Evolutionary conservation across 2,797 vertebrate genomes (phyloP).

Genomic region (Lycodopsis pacificus): DNA sequence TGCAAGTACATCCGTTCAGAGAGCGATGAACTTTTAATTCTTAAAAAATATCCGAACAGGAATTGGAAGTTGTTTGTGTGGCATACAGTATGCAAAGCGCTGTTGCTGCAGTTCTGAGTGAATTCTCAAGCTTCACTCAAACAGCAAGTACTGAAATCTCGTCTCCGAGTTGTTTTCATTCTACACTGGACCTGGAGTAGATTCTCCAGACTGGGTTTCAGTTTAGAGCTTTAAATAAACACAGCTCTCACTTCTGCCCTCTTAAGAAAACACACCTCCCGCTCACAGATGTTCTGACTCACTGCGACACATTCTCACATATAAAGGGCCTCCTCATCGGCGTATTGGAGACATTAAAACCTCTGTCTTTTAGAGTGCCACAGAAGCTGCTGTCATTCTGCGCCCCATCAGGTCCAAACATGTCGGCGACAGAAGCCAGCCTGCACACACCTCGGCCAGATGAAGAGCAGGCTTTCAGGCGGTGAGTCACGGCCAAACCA

Average conservation of each 20-base stretch:
- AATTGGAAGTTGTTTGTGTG: too few relatives aligned
- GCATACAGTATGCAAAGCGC: background rate
- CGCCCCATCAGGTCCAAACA: slow-evolving; percentile 40
- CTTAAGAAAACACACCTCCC: background rate
- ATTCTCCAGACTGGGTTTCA: background rate
- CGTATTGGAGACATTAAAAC: background rate
- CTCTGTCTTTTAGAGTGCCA: background rate
- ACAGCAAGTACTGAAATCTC: too few relatives aligned
- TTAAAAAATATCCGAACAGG: too few relatives aligned
- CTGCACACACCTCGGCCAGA: slow-evolving; percentile 53
- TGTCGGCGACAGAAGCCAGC: background rate
- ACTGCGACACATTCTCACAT: background rate
- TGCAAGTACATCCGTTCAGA: too few relatives aligned
- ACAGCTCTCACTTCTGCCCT: background rate
- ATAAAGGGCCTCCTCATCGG: background rate
- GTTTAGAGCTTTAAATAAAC: background rate
- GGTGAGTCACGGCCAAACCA: slow-evolving; percentile 34
- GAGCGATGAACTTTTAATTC: too few relatives aligned
- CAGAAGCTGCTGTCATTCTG: background rate
- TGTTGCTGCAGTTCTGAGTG: background rate
- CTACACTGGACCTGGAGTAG: background rate
- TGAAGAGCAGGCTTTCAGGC: slow-evolving; percentile 39
- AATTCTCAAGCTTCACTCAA: background rate
- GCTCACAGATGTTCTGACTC: background rate
- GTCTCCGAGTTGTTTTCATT: background rate